phyloP scores from a whole-genome alignment of 2,888 invertebrate species.

The Drosophila mulleri region DNA sequence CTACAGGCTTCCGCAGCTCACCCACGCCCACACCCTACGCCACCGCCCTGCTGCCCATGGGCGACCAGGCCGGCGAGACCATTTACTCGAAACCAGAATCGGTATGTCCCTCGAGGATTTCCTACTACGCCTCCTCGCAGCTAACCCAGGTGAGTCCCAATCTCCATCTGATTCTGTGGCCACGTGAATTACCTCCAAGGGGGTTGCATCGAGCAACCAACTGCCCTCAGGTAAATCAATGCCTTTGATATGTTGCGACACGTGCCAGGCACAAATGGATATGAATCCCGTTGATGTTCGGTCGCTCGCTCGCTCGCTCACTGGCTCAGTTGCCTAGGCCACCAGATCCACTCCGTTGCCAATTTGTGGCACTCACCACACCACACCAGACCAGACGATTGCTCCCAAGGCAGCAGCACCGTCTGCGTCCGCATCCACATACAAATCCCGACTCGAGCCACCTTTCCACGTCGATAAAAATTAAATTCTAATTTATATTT shows the following conservation, averaged over 20 bases:
- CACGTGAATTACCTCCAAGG: constrained; percentile 39
- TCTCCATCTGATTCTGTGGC: constrained; percentile 21
- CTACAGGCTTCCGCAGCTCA: constrained; percentile 83
- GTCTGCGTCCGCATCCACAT: constrained; percentile 6
- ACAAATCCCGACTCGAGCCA: constrained; percentile 18
- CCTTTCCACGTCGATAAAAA: constrained; percentile 70
- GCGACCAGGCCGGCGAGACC: constrained; percentile 79
- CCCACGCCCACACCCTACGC: constrained; percentile 90
- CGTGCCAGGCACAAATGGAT: constrained; percentile 68
- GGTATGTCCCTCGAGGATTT: constrained; percentile 88
- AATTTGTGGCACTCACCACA: constrained; percentile 56
- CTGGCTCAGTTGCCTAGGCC: constrained; percentile 50
- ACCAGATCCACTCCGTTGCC: constrained; percentile 42
- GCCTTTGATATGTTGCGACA: constrained; percentile 75
- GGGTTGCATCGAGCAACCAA: constrained; percentile 40
- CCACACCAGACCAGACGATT: constrained; percentile 55
- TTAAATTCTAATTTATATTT: constrained; percentile 81
- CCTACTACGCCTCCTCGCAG: constrained; percentile 93
- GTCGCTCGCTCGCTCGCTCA: constrained; percentile 16
- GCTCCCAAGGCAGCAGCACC: constrained; percentile 50
- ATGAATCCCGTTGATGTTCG: constrained; percentile 58
- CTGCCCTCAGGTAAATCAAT: constrained; percentile 66
- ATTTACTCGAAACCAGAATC: constrained; percentile 83
- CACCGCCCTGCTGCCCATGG: constrained; percentile 87
- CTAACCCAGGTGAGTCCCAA: constrained; percentile 88